These are phyloP conservation scores for Sinocyclocheilus anshuiensis DNA, from an alignment of 2,113 vertebrate genomes.

Conservation along the genomic window DNA sequence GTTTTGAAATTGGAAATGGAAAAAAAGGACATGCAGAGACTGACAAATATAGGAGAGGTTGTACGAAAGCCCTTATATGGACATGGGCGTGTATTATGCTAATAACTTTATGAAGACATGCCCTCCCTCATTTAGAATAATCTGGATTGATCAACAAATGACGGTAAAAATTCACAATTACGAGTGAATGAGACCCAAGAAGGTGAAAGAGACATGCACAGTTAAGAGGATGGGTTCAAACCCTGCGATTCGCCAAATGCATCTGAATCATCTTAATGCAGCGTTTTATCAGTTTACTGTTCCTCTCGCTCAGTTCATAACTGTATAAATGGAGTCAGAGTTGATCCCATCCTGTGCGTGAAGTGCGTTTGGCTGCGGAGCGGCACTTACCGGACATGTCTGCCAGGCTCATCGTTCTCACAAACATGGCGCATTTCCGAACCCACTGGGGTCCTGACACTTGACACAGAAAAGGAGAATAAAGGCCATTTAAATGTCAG, in stretches of 20 bases:
- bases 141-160: background rate
- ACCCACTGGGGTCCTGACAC: slow-evolving; percentile 64
- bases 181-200: slow-evolving; percentile 14
- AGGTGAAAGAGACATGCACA: slow-evolving; percentile 29
- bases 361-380: slow-evolving; percentile 6
- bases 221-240: slow-evolving; percentile 42
- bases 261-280: slow-evolving; percentile 13
- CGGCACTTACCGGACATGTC: slow-evolving; percentile 65
- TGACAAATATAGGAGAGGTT: background rate
- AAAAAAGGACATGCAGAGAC: background rate
- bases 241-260: slow-evolving; percentile 25
- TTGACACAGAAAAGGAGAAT: slow-evolving; percentile 62
- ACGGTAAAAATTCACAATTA: background rate
- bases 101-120: background rate
- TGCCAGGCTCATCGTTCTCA: slow-evolving; percentile 63
- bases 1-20: background rate
- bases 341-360: slow-evolving; percentile 31
- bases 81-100: background rate
- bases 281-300: background rate
- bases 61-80: background rate
- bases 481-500: slow-evolving; percentile 56
- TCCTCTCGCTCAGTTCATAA: slow-evolving; percentile 33
- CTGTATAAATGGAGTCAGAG: background rate
- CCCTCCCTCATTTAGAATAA: background rate
- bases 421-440: slow-evolving; percentile 65